These are phyloP conservation scores for Aleiodes alternator DNA, from an alignment of 2,888 invertebrate species.

Conservation along the genomic window DNA sequence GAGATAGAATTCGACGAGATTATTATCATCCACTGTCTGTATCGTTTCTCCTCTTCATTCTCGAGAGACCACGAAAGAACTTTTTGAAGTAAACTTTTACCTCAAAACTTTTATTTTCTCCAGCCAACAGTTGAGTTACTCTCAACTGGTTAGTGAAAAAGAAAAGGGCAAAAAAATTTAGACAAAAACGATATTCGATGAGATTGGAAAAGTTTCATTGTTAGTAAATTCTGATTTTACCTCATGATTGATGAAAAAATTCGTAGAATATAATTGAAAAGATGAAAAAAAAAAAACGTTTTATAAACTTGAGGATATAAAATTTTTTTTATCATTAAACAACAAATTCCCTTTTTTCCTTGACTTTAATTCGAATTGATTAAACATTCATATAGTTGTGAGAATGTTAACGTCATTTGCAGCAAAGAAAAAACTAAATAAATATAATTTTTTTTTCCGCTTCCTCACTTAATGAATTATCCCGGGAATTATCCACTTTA, in stretches of 20 bases:
- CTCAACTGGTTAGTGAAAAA: neutral
- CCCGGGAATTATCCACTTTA: constrained; percentile 23
- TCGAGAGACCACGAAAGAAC: constrained; percentile 6
- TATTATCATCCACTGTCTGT: constrained; percentile 11
- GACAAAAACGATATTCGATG: neutral
- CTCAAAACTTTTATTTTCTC: neutral
- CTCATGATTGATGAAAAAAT: neutral
- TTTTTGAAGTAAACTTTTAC: neutral
- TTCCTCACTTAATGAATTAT: constrained; percentile 7
- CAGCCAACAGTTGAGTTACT: neutral
- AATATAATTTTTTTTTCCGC: neutral
- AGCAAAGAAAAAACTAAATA: neutral
- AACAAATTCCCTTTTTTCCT: too few species aligned
- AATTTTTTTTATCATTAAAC: too few species aligned
- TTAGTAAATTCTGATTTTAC: neutral
- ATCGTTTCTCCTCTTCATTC: neutral
- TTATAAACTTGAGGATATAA: neutral
- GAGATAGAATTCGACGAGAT: neutral
- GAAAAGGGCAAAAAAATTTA: neutral
- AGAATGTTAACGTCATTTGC: constrained; percentile 19
- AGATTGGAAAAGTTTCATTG: constrained; percentile 22
- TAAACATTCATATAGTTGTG: neutral
- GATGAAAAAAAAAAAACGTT: neutral
- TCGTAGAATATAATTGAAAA: neutral
- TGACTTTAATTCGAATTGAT: neutral